Percentiles rank a stretch among this genome's conserved stretches.
These are phyloP conservation scores for Drosophila engyochracea DNA, from an alignment of 2,888 invertebrate species.

Conservation along the genomic window DNA sequence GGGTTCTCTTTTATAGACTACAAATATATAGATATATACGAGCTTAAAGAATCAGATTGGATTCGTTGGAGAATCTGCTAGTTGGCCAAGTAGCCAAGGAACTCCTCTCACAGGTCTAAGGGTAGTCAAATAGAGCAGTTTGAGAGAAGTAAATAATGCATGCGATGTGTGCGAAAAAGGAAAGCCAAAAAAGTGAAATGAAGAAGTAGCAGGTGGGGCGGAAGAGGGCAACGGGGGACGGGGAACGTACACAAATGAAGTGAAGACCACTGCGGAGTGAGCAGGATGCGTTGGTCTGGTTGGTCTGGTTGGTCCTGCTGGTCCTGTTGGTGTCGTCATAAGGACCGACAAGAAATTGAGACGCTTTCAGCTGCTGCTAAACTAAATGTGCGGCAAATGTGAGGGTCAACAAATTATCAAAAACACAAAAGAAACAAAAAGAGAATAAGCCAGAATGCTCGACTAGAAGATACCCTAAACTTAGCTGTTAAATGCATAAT, in stretches of 20 bases:
- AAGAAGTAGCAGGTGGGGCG: not conserved
- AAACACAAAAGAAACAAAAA: slow-evolving; percentile 14
- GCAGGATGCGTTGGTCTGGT: slow-evolving; percentile 19
- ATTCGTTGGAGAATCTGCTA: not conserved
- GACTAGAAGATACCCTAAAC: not conserved
- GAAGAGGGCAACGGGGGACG: not conserved
- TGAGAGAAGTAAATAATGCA: slow-evolving; percentile 67
- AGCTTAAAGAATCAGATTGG: not conserved
- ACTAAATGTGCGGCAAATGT: slow-evolving; percentile 72
- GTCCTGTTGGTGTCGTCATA: slow-evolving; percentile 37
- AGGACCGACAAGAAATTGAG: slow-evolving; percentile 58
- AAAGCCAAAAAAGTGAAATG: slow-evolving; percentile 7
- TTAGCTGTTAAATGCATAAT: not conserved
- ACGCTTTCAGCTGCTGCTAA: slow-evolving; percentile 45
- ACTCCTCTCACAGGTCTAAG: not conserved
- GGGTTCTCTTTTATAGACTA: too few relatives aligned
- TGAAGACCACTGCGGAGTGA: slow-evolving; percentile 52
- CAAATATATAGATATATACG: not conserved
- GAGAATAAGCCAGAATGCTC: not conserved
- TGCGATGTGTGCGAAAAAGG: slow-evolving; percentile 39
- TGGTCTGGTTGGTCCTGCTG: slow-evolving; percentile 17
- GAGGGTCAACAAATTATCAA: slow-evolving; percentile 77
- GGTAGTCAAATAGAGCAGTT: slow-evolving; percentile 29
- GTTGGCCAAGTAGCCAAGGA: not conserved
- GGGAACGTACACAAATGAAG: slow-evolving; percentile 39